Evolutionary conservation across 1,140 invertebrate genomes (phyloP), one percentile per base, ranked within the genome.

Genomic region (Leucophenga varia): DNA sequence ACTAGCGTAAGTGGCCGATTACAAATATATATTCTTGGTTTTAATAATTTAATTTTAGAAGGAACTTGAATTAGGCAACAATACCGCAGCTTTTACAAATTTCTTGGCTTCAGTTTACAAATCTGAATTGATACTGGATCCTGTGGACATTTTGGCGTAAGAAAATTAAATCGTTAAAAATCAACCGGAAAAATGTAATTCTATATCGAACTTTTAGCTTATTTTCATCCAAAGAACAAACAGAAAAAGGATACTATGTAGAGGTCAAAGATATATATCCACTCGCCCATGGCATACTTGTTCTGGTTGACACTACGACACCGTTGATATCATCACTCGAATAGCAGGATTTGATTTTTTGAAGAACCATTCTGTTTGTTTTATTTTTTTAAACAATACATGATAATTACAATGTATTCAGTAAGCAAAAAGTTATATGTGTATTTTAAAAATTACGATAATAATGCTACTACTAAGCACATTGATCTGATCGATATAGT

Each of bases 231-330:
- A 73, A 75, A 37, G 70, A 76, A 43, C 80, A 82, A 55, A 75
- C 82, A 21, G 57, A 73, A 1, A 76, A 77, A 25, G 81, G 80
- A 2, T 81, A 83, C 53, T 80, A 80, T 41, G 76, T 86, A 2
- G 77, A 77, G 30, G 61, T 86, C 20, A 74, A 77, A 6, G 78
- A 79, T 43, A 68, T 87, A 18, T 80, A 78, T 59, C 80, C 82
- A 31, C 73, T 83, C 50, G 79, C 79, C 10, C 79, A 84, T 55
- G 81, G 82, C 54, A 70, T 86, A 3, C 79, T 84, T 38, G 72
- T 86, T 8, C 73, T 83, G 43, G 79, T 86, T 5, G 81, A 86
- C 45, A 86, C 85, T 2, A 85, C 83, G 3, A 82, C 80, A 1
- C 83, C 83, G 1, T 72, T 84, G 1, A 52, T 71, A 12, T 63